Percentiles rank a stretch among this genome's conserved stretches.
Conservation (phyloP, 2,797 vertebrate genomes). For the Enteromius unitaeniatus region DNA sequence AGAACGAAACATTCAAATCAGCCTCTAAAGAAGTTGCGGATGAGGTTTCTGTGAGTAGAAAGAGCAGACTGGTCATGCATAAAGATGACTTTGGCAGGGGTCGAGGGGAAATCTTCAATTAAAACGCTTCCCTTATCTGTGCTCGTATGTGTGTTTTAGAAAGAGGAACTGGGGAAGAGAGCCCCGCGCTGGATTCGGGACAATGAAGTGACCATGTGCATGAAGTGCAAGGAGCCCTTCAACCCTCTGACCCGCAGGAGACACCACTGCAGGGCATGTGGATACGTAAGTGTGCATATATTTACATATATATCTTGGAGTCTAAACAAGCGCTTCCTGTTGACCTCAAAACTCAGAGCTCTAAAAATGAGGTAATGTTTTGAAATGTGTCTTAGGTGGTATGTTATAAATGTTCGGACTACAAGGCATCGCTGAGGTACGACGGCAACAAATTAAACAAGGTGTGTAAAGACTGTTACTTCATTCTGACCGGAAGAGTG, state of each 20-base stretch:
- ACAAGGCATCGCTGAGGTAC: slow-evolving; percentile 82
- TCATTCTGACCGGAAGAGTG: slow-evolving; percentile 74
- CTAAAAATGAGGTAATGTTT: slow-evolving; percentile 13
- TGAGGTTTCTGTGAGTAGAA: slow-evolving; percentile 85
- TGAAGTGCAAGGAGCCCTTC: slow-evolving; percentile 89
- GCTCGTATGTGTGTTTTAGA: slow-evolving; percentile 52
- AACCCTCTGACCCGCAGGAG: slow-evolving; percentile 82
- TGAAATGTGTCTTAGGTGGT: slow-evolving; percentile 81
- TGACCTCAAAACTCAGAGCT: background rate
- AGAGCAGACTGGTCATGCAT: background rate
- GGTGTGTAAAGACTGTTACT: slow-evolving; percentile 84
- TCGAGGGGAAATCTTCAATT: background rate
- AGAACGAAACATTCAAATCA: slow-evolving; percentile 89
- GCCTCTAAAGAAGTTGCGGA: slow-evolving; percentile 84
- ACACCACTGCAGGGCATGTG: slow-evolving; percentile 93
- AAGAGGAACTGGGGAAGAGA: slow-evolving; percentile 82
- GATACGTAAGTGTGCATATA: slow-evolving; percentile 78
- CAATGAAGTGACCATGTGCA: slow-evolving; percentile 88
- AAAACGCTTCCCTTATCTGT: background rate
- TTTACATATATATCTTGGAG: too few species aligned
- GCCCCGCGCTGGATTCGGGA: slow-evolving; percentile 91
- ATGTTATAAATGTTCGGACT: slow-evolving; percentile 88
- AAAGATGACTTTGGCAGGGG: background rate
- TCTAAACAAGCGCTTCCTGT: too few species aligned
- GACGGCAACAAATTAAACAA: slow-evolving; percentile 82